phyloP scores from a whole-genome alignment of 2,888 invertebrate genomes.

The Steinernema hermaphroditum region DNA sequence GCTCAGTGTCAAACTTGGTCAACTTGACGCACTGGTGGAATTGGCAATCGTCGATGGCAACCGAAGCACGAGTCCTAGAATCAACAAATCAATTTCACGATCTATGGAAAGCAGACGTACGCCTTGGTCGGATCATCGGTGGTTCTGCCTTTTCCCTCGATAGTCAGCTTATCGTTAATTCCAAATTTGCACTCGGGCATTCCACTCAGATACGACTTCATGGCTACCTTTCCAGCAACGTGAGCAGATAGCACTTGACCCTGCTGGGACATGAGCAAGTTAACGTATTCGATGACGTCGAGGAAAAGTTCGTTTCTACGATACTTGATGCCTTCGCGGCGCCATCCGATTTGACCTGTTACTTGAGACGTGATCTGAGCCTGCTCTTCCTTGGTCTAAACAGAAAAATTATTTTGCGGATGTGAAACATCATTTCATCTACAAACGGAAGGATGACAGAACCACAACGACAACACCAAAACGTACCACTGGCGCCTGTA shows the following conservation, averaged over 20 bases:
- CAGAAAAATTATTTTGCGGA: conserved; percentile 25
- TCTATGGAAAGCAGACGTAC: conserved; percentile 39
- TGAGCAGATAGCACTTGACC: conserved; percentile 97
- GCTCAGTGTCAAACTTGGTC: conserved; percentile 99
- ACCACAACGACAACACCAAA: conserved; percentile 22
- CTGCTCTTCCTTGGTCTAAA: conserved; percentile 95
- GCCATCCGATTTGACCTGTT: conserved; percentile 83
- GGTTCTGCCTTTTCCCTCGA: conserved; percentile 78
- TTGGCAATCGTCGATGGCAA: conserved; percentile 99
- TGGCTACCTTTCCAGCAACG: conserved; percentile 97
- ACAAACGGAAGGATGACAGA: no score
- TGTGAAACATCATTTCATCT: no score
- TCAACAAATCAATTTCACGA: background rate
- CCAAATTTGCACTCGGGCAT: conserved; percentile 99
- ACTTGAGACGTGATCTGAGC: conserved; percentile 97
- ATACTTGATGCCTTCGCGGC: conserved; percentile 98
- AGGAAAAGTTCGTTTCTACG: conserved; percentile 94
- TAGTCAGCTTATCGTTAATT: conserved; percentile 97
- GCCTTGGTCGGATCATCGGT: conserved; percentile 78
- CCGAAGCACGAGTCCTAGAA: conserved; percentile 80
- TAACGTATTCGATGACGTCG: conserved; percentile 97
- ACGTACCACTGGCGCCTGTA: conserved; percentile 33
- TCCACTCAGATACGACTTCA: conserved; percentile 98
- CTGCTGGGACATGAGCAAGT: conserved; percentile 98
- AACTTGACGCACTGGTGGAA: conserved; percentile 99